Percentiles rank a stretch among this genome's conserved stretches.
Evolutionary conservation across 2,797 vertebrate species (phyloP).

Genomic region (Ceyx erithaca): DNA sequence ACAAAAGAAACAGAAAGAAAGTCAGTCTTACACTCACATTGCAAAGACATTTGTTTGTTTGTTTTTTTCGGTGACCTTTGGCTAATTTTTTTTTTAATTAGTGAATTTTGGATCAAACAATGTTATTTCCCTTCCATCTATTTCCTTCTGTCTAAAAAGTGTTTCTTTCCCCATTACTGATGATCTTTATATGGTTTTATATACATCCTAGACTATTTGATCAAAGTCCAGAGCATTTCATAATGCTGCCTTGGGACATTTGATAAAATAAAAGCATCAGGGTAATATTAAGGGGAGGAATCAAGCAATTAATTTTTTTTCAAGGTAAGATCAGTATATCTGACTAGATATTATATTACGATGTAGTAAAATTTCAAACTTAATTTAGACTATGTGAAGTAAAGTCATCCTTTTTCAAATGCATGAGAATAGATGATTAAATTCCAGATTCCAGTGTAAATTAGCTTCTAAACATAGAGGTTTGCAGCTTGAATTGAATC

Average conservation of each 20-base stretch:
- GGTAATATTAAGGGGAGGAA: constrained; percentile 61
- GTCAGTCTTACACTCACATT: neutral
- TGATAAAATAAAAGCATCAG: constrained; percentile 32
- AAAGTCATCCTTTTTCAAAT: constrained; percentile 60
- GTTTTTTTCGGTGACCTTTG: neutral
- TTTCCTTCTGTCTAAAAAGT: neutral
- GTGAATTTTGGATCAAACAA: neutral
- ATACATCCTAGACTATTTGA: neutral
- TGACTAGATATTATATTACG: constrained; percentile 69
- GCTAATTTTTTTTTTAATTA: neutral
- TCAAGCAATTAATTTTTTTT: constrained; percentile 77
- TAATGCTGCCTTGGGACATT: constrained; percentile 50
- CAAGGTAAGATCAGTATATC: constrained; percentile 67
- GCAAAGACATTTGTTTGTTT: neutral
- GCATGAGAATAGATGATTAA: constrained; percentile 68
- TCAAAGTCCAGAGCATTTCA: constrained; percentile 10
- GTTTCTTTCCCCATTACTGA: neutral
- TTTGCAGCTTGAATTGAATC: constrained; percentile 46
- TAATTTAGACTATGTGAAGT: constrained; percentile 55
- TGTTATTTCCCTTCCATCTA: neutral
- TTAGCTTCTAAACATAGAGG: constrained; percentile 56
- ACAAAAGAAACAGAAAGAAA: neutral
- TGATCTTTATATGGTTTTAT: neutral
- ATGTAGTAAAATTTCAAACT: constrained; percentile 68
- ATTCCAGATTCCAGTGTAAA: constrained; percentile 69